Conservation (phyloP, 92 coral and sea anemone species). For the Meandrina meandrites region DNA sequence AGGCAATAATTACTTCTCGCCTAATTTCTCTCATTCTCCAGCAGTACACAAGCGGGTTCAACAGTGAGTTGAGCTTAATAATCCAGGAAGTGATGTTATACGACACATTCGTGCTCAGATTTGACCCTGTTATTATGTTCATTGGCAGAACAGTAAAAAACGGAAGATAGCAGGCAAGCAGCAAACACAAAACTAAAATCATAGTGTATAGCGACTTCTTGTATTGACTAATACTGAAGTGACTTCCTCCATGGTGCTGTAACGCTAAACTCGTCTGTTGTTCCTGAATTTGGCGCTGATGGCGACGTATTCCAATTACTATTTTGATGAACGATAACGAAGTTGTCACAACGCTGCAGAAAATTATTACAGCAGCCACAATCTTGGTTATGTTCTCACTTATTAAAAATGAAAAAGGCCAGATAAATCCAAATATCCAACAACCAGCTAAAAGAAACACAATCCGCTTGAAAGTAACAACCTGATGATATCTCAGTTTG, state of each 20-base stretch:
- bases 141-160: neutral
- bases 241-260: neutral
- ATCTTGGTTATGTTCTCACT: neutral
- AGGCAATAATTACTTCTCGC: slow-evolving; percentile 12
- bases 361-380: neutral
- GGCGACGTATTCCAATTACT: neutral
- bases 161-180: slow-evolving; percentile 20
- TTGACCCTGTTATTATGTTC: neutral
- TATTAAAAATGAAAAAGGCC: neutral
- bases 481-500: neutral
- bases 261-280: neutral
- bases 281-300: slow-evolving; percentile 8
- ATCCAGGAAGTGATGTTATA: slow-evolving; percentile 32
- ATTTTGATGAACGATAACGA: neutral
- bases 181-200: neutral
- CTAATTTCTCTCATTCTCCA: slow-evolving; percentile 56
- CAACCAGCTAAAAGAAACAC: neutral
- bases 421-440: slow-evolving; percentile 7
- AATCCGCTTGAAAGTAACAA: slow-evolving; percentile 1
- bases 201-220: slow-evolving; percentile 6
- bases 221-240: neutral
- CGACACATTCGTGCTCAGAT: neutral
- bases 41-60: slow-evolving; percentile 58
- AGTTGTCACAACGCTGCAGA: slow-evolving; percentile 1
- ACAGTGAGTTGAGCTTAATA: slow-evolving; percentile 40